These are phyloP conservation scores for Xylota segnis DNA, from an alignment of 2,888 invertebrate species.

Conservation along the genomic window DNA sequence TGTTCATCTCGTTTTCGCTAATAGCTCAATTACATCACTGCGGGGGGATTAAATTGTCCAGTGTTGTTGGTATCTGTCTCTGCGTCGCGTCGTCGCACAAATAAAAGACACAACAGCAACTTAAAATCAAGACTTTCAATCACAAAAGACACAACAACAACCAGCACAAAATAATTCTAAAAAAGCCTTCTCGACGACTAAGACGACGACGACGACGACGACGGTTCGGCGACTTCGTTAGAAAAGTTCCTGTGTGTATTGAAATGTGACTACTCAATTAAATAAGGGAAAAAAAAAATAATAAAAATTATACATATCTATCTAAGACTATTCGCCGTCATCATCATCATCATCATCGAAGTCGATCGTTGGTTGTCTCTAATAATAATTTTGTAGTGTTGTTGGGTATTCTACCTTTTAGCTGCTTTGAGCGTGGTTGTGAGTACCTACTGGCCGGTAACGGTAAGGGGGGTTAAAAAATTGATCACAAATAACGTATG, in stretches of 20 bases:
- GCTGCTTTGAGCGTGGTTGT: background rate
- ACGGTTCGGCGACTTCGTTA: conserved; percentile 18
- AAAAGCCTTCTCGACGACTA: background rate
- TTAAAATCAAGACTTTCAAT: conserved; percentile 1
- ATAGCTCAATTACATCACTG: conserved; percentile 42
- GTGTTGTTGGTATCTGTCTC: conserved; percentile 25
- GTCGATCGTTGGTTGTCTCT: conserved; percentile 1
- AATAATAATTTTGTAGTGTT: conserved; percentile 9
- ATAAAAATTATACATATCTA: background rate
- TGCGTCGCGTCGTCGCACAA: conserved; percentile 1
- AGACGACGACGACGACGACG: background rate
- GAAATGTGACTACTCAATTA: conserved; percentile 20
- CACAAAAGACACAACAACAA: background rate
- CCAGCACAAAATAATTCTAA: background rate
- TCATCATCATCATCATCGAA: background rate
- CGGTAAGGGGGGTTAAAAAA: background rate
- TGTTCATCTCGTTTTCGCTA: conserved; percentile 37
- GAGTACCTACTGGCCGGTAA: too few relatives aligned
- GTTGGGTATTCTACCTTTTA: conserved; percentile 14
- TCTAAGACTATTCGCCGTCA: background rate
- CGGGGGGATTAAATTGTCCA: conserved; percentile 14
- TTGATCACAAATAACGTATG: conserved; percentile 5
- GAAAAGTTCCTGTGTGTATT: conserved; percentile 27
- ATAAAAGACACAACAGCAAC: conserved; percentile 29
- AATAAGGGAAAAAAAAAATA: conserved; percentile 32